Conservation (phyloP, 2,113 vertebrate species). For the Lophochroa leadbeateri region DNA sequence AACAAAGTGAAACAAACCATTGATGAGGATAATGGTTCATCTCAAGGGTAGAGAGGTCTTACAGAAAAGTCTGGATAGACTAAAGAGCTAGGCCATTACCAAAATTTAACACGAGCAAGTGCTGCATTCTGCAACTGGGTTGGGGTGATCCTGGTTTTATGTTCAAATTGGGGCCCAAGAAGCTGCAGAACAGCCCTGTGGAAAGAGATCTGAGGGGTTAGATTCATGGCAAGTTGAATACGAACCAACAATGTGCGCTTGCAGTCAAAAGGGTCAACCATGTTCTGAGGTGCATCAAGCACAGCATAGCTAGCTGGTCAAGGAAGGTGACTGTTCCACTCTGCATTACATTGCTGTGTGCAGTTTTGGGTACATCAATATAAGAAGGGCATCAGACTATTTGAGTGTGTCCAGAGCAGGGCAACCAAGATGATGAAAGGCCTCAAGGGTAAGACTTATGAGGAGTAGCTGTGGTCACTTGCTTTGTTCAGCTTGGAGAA, state of each 20-base stretch:
- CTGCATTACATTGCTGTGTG: no score
- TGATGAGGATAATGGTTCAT: not conserved
- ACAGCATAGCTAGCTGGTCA: accelerated
- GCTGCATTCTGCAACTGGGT: not conserved
- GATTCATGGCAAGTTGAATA: not conserved
- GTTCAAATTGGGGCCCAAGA: accelerated
- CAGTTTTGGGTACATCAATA: not conserved
- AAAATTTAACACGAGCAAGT: not conserved
- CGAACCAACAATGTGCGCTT: not conserved
- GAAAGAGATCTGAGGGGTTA: not conserved
- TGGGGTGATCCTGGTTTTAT: not conserved
- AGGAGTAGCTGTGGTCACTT: not conserved
- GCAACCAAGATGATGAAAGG: not conserved
- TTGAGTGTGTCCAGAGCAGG: not conserved
- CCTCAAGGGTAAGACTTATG: accelerated
- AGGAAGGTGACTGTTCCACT: not conserved
- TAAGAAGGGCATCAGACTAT: not conserved
- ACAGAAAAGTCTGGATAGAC: not conserved
- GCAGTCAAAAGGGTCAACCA: accelerated
- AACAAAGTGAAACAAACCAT: not conserved
- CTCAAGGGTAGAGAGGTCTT: not conserved
- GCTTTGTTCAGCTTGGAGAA: not conserved
- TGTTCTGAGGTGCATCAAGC: not conserved
- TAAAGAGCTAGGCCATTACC: not conserved
- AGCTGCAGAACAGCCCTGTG: accelerated